A percentile compares a stretch with the other conserved stretches of the same genome.
Conservation (phyloP, 2,797 vertebrate genomes). For the Pipistrellus pipistrellus region DNA sequence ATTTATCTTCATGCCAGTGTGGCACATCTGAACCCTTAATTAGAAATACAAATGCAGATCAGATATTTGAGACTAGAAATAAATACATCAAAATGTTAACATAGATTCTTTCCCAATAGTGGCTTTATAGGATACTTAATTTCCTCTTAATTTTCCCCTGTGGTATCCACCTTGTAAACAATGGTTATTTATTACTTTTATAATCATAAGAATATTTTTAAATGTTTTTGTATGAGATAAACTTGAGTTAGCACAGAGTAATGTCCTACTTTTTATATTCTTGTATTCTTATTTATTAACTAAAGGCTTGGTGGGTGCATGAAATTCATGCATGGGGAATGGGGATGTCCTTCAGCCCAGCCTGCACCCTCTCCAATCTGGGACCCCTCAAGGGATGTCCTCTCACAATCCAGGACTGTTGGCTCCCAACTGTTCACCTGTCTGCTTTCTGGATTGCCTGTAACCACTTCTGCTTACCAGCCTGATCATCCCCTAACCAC, state of each 20-base stretch:
- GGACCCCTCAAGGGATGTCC: too few relatives aligned
- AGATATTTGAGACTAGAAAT: not conserved
- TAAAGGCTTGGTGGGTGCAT: too few relatives aligned
- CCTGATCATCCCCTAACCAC: too few relatives aligned
- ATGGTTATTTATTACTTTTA: slow-evolving; percentile 33
- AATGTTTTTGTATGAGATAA: slow-evolving; percentile 28
- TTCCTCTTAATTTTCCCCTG: not conserved
- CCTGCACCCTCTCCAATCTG: too few relatives aligned
- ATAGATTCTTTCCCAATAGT: not conserved
- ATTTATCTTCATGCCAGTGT: not conserved
- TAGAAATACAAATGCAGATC: not conserved
- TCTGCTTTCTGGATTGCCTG: too few relatives aligned
- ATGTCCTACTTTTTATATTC: too few relatives aligned
- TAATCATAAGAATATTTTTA: slow-evolving; percentile 21
- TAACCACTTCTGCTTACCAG: too few relatives aligned
- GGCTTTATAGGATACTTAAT: not conserved
- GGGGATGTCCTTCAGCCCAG: too few relatives aligned
- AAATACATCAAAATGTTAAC: not conserved
- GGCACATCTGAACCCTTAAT: not conserved
- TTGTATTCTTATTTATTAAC: too few relatives aligned
- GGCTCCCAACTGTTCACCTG: too few relatives aligned
- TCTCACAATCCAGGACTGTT: too few relatives aligned
- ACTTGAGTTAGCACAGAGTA: slow-evolving; percentile 11
- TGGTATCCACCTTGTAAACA: not conserved
- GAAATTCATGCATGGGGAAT: too few relatives aligned